phyloP scores from a whole-genome alignment of 2,797 vertebrate species.

The Acanthiza pusilla region DNA sequence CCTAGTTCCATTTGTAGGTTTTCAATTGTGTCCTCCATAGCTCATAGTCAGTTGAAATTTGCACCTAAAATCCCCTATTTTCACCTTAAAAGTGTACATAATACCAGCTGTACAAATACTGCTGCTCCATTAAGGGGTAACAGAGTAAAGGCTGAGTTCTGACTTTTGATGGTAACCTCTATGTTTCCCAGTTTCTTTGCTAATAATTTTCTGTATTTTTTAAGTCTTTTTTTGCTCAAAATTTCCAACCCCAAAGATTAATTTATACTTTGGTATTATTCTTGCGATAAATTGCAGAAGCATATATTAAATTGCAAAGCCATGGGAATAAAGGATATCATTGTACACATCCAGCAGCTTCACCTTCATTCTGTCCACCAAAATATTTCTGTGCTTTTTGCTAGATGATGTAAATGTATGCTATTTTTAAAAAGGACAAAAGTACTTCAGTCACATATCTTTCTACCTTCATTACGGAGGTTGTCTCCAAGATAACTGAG shows the following conservation, averaged over 20 bases:
- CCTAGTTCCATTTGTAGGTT: conserved; percentile 52
- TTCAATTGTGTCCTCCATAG: conserved; percentile 52
- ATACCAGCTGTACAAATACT: neutral
- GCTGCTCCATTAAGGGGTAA: neutral
- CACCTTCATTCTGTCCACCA: neutral
- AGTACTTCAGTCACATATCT: neutral
- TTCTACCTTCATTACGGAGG: neutral
- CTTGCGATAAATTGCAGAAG: neutral
- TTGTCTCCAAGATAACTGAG: neutral
- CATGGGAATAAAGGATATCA: neutral
- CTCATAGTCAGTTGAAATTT: neutral
- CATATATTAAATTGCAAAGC: neutral
- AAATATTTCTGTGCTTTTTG: neutral
- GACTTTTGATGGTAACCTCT: neutral
- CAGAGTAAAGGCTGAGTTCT: neutral
- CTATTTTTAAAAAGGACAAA: neutral
- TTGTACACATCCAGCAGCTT: neutral
- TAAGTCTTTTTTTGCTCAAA: neutral
- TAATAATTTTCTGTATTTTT: neutral
- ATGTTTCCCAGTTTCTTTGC: neutral
- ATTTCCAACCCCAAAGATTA: neutral
- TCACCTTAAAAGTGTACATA: neutral
- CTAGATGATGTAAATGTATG: neutral
- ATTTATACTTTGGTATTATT: neutral
- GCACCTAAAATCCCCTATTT: neutral